Evolutionary conservation across 1,140 invertebrate species (phyloP), one percentile per base, ranked within the genome.

Genomic region (Euura lappo): DNA sequence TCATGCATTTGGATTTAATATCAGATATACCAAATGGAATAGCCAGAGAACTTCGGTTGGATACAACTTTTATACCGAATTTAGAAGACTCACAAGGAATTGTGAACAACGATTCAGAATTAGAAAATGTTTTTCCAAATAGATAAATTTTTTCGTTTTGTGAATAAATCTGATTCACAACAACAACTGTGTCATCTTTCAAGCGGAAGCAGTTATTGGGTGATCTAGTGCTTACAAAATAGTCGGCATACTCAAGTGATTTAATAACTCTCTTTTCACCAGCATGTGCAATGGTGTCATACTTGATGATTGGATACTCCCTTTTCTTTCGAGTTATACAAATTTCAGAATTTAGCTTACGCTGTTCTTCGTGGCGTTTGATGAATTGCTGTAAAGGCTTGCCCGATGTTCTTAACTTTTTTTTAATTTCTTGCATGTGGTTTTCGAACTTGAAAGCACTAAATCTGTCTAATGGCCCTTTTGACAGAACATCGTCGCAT

Each of bases 311-410:
- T 60, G 51, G 51, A 6, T 60, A 60, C 13, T 60, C 51, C 10
- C 10, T 11, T 60, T 60, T 60, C 28, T 28, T 28, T 28, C 28
- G 28, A 28, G 28, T 28, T 28, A 28, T 28, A 28, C 28, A 28
- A 28, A 28, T 28, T 60, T 60, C 51, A 60, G 3, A 60, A n/a
- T 60, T 6, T 8, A 60, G 10, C 13, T 5, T 60, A 60, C 51
- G 13, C 66, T 69, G 13, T 75, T 76, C 75, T 2, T 47, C 44
- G 2, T 44, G n/a, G 28, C 75, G 72, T 13, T 73, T 73, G 4
- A 71, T 70, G 4, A 76, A 51, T 69, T 71, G 70, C 13, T 76
- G 64, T n/a, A 72, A 70, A 43, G 75, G 70, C 66, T 75, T 72
- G 28, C 72, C n/a, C 46, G 74, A 68, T 51, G 68, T 68, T 43